A percentile compares a stretch with the other conserved stretches of the same genome.
These are phyloP conservation scores for Phrynocephalus versicolor DNA, from an alignment of 2,113 vertebrate species.

Conservation along the genomic window DNA sequence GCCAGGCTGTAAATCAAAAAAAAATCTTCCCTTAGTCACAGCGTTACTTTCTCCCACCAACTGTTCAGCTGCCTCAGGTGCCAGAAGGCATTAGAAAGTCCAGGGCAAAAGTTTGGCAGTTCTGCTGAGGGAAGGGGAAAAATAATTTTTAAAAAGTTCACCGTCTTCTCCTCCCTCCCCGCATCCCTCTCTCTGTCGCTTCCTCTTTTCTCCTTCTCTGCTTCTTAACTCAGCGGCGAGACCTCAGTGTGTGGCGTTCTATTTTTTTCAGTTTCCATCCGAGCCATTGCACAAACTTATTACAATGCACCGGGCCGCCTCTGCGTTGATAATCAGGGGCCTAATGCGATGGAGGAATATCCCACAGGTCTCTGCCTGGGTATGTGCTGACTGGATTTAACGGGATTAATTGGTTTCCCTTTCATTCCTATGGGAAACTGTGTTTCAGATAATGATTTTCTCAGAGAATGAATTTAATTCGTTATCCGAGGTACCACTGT, in stretches of 20 bases:
- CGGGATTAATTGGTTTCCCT: background rate
- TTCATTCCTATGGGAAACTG: too few relatives aligned
- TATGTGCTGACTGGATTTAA: conserved; percentile 14
- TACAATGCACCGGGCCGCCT: conserved; percentile 49
- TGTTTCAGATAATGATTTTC: too few relatives aligned
- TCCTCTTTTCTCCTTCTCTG: conserved; percentile 19
- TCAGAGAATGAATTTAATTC: too few relatives aligned
- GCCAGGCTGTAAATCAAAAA: conserved; percentile 62
- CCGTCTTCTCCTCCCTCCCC: background rate
- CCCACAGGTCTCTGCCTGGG: conserved; percentile 15
- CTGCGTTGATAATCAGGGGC: conserved; percentile 63
- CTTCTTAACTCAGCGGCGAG: conserved; percentile 55
- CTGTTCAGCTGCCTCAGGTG: conserved; percentile 68
- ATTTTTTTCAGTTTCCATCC: conserved; percentile 51
- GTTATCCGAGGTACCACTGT: background rate
- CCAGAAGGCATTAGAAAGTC: conserved; percentile 68
- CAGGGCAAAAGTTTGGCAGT: conserved; percentile 70
- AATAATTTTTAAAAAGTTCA: conserved; percentile 56
- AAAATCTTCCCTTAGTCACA: conserved; percentile 52
- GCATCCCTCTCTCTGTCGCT: background rate
- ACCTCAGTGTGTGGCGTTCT: conserved; percentile 47
- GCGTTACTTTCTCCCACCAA: conserved; percentile 62
- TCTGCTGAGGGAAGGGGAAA: conserved; percentile 66
- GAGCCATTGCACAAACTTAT: conserved; percentile 38
- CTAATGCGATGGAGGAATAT: conserved; percentile 55